These are phyloP conservation scores for Botia kubotai DNA, from an alignment of 2,797 vertebrate species.

Conservation along the genomic window DNA sequence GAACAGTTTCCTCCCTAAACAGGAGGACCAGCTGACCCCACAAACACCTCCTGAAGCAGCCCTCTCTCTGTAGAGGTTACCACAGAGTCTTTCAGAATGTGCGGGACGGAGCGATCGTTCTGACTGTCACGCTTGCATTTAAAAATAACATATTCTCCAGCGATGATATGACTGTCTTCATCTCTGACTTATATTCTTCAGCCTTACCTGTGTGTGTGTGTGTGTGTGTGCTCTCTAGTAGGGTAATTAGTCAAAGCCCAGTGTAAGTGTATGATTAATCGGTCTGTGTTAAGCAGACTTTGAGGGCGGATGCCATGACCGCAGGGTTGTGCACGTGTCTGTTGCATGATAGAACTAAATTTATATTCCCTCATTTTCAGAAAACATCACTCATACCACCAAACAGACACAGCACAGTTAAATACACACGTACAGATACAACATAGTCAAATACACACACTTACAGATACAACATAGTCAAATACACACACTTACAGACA, in stretches of 20 bases:
- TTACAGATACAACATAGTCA: no score
- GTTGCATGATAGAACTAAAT: conserved; percentile 61
- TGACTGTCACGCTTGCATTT: no score
- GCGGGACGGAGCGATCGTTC: no score
- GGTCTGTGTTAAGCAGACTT: conserved; percentile 72
- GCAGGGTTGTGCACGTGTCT: conserved; percentile 47
- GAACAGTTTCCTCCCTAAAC: conserved; percentile 76
- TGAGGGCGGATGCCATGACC: conserved; percentile 72
- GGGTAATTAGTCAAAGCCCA: conserved; percentile 79
- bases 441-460: no score
- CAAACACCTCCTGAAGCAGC: conserved; percentile 63
- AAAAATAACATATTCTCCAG: not conserved
- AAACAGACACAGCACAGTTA: no score
- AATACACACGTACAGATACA: no score
- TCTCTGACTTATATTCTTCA: no score
- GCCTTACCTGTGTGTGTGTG: not conserved
- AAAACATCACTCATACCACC: no score
- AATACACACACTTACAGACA: no score
- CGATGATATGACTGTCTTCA: not conserved
- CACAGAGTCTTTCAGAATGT: not conserved
- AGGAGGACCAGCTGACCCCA: conserved; percentile 76
- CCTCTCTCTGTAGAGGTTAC: conserved; percentile 64
- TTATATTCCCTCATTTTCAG: conserved; percentile 46
- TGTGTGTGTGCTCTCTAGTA: conserved; percentile 51
- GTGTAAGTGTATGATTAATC: conserved; percentile 79